A percentile compares a stretch with the other conserved stretches of the same genome.
These are phyloP conservation scores for Uloborus plumipes DNA, from an alignment of 2,888 invertebrate species.

Conservation along the genomic window DNA sequence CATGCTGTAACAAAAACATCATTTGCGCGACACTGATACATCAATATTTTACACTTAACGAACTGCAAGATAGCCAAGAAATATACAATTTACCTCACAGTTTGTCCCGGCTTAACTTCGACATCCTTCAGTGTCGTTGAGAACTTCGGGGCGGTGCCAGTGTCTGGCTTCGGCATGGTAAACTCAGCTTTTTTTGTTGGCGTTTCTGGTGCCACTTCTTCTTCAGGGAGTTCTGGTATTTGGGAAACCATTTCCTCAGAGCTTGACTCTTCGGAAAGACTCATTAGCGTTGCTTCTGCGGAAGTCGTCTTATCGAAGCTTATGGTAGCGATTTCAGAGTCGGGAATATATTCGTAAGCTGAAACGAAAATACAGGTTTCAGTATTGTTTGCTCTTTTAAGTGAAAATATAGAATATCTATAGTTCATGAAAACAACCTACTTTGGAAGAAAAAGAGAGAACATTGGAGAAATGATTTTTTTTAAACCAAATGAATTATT, in stretches of 20 bases:
- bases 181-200: conserved; percentile 58
- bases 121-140: conserved; percentile 18
- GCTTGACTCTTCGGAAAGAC: conserved; percentile 66
- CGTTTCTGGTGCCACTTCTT: conserved; percentile 65
- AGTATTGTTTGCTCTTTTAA: no score
- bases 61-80: not conserved
- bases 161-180: conserved; percentile 26
- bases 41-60: no score
- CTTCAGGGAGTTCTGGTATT: conserved; percentile 65
- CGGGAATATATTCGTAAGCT: conserved; percentile 94
- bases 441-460: no score
- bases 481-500: no score
- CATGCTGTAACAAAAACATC: no score
- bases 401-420: no score
- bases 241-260: conserved; percentile 53
- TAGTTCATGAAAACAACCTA: no score
- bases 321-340: conserved; percentile 82
- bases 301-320: conserved; percentile 64
- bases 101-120: conserved; percentile 48
- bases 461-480: no score
- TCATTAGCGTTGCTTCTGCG: conserved; percentile 62
- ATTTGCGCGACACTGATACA: no score
- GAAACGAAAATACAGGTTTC: conserved; percentile 69
- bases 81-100: conserved; percentile 36
- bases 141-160: conserved; percentile 53